Percentiles rank a stretch among this genome's conserved stretches.
Conservation (phyloP, 2,797 vertebrate genomes). For the Halcyon smyrnensis region DNA sequence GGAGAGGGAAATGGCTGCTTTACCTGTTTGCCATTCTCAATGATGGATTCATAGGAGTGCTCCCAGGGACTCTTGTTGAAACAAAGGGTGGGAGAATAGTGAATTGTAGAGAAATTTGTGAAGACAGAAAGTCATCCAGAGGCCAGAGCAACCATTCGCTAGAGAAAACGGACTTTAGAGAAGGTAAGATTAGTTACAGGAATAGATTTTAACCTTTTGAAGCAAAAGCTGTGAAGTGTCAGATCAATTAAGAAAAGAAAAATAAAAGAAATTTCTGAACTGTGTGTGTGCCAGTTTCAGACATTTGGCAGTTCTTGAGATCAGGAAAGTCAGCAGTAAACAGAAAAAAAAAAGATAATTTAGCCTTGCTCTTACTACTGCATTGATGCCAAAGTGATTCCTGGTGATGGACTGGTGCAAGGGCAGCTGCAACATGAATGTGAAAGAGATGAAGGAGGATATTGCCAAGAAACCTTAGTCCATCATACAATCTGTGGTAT, state of each 20-base stretch:
- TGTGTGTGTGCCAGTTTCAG: background rate
- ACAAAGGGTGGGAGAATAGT: background rate
- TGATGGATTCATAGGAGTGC: background rate
- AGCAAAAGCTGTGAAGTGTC: conserved; percentile 37
- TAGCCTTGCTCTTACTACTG: background rate
- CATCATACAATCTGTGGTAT: background rate
- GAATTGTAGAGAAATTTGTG: conserved; percentile 40
- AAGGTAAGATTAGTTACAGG: conserved; percentile 30
- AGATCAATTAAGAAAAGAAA: conserved; percentile 30
- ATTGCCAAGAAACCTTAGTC: background rate
- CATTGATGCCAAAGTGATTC: background rate
- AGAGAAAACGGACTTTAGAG: background rate
- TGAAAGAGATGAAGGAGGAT: background rate
- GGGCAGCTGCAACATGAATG: background rate
- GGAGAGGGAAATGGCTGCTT: background rate
- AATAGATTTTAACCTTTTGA: conserved; percentile 64
- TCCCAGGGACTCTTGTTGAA: background rate
- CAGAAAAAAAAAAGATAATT: background rate
- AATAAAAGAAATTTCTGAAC: background rate
- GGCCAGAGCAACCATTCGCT: background rate
- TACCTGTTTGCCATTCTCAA: conserved; percentile 20
- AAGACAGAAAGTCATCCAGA: conserved; percentile 18
- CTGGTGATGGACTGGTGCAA: background rate
- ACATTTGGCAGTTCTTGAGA: conserved; percentile 6
- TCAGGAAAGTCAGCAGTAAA: background rate